phyloP scores from a whole-genome alignment of 2,888 invertebrate genomes.

The Hipparchia semele region DNA sequence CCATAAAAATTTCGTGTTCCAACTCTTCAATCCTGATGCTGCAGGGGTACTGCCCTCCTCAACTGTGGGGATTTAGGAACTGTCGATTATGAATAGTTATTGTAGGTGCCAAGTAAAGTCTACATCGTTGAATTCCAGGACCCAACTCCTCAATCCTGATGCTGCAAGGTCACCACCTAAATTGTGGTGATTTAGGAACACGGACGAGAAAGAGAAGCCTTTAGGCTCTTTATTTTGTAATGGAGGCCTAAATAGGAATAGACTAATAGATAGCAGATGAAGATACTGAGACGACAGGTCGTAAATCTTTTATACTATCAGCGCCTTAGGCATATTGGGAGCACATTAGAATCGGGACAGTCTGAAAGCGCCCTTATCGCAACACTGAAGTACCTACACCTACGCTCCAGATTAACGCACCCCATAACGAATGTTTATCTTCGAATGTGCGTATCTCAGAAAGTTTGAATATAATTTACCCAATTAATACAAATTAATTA shows the following conservation, averaged over 20 bases:
- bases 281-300: neutral
- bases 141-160: too few relatives aligned
- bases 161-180: too few relatives aligned
- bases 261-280: neutral
- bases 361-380: slow-evolving; percentile 11
- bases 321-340: neutral
- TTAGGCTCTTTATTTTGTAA: too few relatives aligned
- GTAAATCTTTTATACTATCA: slow-evolving; percentile 7
- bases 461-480: slow-evolving; percentile 18
- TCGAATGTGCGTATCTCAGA: slow-evolving; percentile 15
- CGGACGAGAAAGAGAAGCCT: too few relatives aligned
- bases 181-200: too few relatives aligned
- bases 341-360: neutral
- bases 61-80: too few relatives aligned
- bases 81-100: too few relatives aligned
- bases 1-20: too few relatives aligned
- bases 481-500: slow-evolving; percentile 5
- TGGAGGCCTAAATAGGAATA: neutral
- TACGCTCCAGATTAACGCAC: neutral
- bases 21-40: too few relatives aligned
- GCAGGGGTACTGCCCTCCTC: too few relatives aligned
- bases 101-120: too few relatives aligned
- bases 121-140: too few relatives aligned
- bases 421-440: slow-evolving; percentile 12
- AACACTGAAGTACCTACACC: slow-evolving; percentile 10